phyloP scores from a whole-genome alignment of 2,113 vertebrate species.

The Crotalus helleri region DNA sequence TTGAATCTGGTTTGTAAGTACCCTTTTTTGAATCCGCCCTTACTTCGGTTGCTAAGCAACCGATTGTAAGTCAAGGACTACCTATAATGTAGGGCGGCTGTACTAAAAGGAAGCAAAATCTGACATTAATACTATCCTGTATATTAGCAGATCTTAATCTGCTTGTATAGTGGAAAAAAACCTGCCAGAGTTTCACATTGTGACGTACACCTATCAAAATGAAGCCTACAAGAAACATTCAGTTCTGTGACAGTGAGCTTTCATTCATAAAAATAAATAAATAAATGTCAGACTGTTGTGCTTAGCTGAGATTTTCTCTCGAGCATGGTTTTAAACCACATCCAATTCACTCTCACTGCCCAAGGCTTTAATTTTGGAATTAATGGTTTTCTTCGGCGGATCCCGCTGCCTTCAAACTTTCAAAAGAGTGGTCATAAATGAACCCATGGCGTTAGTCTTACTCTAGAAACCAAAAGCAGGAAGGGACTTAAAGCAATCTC shows the following conservation, averaged over 20 bases:
- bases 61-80: no score
- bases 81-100: no score
- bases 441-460: neutral
- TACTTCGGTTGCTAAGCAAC: neutral
- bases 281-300: neutral
- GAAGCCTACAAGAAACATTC: neutral
- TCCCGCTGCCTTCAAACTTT: neutral
- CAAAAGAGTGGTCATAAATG: neutral
- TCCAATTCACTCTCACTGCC: neutral
- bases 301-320: neutral
- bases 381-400: neutral
- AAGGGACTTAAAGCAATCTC: slow-evolving; percentile 59
- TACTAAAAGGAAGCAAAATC: neutral
- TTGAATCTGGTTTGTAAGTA: neutral
- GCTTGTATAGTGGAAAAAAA: neutral
- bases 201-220: neutral
- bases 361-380: neutral
- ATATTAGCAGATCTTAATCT: neutral
- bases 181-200: neutral
- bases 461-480: slow-evolving; percentile 36
- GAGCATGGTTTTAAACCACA: neutral
- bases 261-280: neutral
- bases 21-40: neutral
- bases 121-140: neutral
- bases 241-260: neutral